Conservation (phyloP, 2,888 invertebrate species). For the Thumatha senex region DNA sequence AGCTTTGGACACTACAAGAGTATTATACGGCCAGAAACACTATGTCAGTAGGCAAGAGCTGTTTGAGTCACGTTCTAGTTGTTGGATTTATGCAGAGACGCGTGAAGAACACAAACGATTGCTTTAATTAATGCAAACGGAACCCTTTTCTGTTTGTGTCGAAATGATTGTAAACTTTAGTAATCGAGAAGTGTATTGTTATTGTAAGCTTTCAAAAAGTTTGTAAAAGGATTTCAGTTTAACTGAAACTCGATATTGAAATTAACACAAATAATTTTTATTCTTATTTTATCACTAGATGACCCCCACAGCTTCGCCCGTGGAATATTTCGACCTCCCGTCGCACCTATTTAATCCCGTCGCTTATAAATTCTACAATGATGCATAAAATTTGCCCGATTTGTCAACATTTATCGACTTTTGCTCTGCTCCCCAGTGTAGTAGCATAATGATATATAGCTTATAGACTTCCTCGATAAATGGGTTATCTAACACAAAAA, state of each 20-base stretch:
- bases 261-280: background rate
- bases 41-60: constrained; percentile 7
- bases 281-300: background rate
- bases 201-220: background rate
- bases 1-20: constrained; percentile 25
- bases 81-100: background rate
- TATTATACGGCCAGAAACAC: constrained; percentile 19
- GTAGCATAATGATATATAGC: too few relatives aligned
- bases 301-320: too few relatives aligned
- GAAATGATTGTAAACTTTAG: background rate
- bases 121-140: constrained; percentile 6
- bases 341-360: too few relatives aligned
- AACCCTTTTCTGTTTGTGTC: background rate
- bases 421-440: too few relatives aligned
- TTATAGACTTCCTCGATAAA: too few relatives aligned
- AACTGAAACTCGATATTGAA: too few relatives aligned
- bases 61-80: background rate
- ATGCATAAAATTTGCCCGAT: too few relatives aligned
- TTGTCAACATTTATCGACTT: too few relatives aligned
- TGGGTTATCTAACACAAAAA: too few relatives aligned
- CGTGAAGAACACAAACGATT: constrained; percentile 2
- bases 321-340: too few relatives aligned
- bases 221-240: background rate
- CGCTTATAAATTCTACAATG: too few relatives aligned
- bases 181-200: background rate